A percentile compares a stretch with the other conserved stretches of the same genome.
These are phyloP conservation scores for Amphipoea oculea DNA, from an alignment of 2,888 invertebrate genomes.

Conservation along the genomic window DNA sequence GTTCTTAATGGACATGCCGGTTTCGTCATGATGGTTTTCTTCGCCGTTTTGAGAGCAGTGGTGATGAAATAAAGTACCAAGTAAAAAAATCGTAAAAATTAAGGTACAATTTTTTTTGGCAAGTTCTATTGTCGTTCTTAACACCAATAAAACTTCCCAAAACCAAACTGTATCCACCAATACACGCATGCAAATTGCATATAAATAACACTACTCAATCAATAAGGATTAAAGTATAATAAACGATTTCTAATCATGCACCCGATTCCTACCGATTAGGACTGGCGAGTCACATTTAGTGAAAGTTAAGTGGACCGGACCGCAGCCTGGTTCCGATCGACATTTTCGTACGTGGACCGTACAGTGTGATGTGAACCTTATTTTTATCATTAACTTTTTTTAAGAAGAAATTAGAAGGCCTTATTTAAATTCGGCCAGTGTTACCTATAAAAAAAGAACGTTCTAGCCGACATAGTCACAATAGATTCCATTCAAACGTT, in stretches of 20 bases:
- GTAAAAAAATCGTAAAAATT: neutral
- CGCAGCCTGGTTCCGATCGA: slow-evolving; percentile 61
- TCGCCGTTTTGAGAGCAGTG: neutral
- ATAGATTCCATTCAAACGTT: neutral
- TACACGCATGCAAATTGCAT: slow-evolving; percentile 38
- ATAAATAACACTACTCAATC: slow-evolving; percentile 38
- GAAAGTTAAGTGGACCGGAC: slow-evolving; percentile 59
- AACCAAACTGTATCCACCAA: neutral
- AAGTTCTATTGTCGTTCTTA: neutral
- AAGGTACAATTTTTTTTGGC: neutral
- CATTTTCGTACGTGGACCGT: slow-evolving; percentile 48
- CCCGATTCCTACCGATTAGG: slow-evolving; percentile 57
- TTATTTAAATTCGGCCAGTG: slow-evolving; percentile 3
- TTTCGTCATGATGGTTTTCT: neutral
- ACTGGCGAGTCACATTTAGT: slow-evolving; percentile 57
- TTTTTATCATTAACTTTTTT: slow-evolving; percentile 28
- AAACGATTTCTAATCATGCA: slow-evolving; percentile 63
- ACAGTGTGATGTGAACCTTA: slow-evolving; percentile 15
- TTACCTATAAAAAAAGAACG: slow-evolving; percentile 4
- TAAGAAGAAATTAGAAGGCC: neutral
- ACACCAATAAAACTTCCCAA: slow-evolving; percentile 33
- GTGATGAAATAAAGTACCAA: neutral
- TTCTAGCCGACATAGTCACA: neutral
- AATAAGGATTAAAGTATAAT: slow-evolving; percentile 51
- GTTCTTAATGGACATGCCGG: neutral